Evolutionary conservation across 2,888 invertebrate species (phyloP), one percentile per base, ranked within the genome.

Genomic region (Drosophila recens): DNA sequence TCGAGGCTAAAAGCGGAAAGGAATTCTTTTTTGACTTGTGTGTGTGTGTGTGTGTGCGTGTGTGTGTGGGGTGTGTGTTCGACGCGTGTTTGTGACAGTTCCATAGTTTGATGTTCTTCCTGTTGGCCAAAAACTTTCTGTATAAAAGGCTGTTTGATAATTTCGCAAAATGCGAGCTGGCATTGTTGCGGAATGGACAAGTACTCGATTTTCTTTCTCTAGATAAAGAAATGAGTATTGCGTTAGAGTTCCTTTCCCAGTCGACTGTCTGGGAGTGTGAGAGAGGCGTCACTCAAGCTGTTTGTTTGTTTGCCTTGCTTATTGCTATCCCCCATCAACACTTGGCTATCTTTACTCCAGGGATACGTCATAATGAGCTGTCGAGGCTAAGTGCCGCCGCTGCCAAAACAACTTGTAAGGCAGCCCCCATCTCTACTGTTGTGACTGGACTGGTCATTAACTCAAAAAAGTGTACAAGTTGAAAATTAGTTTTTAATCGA

Each of bases 401-500:
- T 23, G 63, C 42, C 30, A 23, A 20, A 38, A 38, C 13, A 5
- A 15, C 17, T 36, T 36, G n/a, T 4, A 8, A 46, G 11, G 13
- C 27, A 27, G 27, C 27, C 17, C 17, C 30, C 30, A 17, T 5
- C 56, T n/a, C 17, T 5, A n/a, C 6, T 13, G 13, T 54, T 34
- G 51, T 51, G 57, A 59, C 43, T 42, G 34, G 33, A 17, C 54
- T 57, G 58, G 69, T 62, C 75, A 75, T 75, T 75, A 75, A 62
- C 74, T 75, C 13, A 23, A 33, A 49, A 56, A 17, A 17, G 17
- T 40, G 23, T 11, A 69, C 62, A 66, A 72, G 59, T 86, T 78
- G 79, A 79, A 88, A 88, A 90, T 89, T 78, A 79, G 79, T 85
- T 90, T 89, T 82, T 90, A 90, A 90, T 90, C 91, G 91, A 90